Evolutionary conservation across 2,113 vertebrate genomes (phyloP).

Genomic region (Muntiacus muntjak): DNA sequence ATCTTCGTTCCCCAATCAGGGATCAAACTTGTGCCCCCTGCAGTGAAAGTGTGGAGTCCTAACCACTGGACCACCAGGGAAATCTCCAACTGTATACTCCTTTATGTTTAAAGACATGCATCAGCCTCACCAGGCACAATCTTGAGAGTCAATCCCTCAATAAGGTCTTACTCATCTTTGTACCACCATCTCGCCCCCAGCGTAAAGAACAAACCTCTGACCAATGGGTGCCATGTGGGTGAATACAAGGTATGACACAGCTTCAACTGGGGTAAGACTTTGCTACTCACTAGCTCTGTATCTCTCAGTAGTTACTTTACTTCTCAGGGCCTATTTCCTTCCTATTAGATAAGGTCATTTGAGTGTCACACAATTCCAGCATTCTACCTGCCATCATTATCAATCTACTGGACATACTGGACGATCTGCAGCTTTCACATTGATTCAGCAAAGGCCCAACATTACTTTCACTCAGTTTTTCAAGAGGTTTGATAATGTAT

Average conservation of each 20-base stretch:
- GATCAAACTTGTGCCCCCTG: not conserved
- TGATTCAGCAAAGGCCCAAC: not conserved
- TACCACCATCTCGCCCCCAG: not conserved
- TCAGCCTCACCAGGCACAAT: not conserved
- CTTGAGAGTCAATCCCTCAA: not conserved
- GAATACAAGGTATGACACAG: not conserved
- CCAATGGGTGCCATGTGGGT: rapidly evolving
- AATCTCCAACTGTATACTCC: not conserved
- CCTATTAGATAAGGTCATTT: not conserved
- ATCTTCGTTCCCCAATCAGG: not conserved
- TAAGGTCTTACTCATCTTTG: not conserved
- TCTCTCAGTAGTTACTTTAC: not conserved
- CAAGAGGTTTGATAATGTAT: not conserved
- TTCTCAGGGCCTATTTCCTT: not conserved
- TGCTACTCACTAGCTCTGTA: not conserved
- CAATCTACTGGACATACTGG: not conserved
- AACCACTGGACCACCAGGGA: not conserved
- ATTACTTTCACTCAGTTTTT: not conserved
- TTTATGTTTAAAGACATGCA: not conserved
- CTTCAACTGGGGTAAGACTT: not conserved
- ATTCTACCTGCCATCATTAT: not conserved
- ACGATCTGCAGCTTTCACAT: not conserved
- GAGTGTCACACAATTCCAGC: not conserved
- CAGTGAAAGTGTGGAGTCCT: not conserved
- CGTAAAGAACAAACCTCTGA: not conserved